Percentiles rank a stretch among this genome's conserved stretches.
phyloP scores from a whole-genome alignment of 2,888 invertebrate species.

The Drosophila barbarae region DNA sequence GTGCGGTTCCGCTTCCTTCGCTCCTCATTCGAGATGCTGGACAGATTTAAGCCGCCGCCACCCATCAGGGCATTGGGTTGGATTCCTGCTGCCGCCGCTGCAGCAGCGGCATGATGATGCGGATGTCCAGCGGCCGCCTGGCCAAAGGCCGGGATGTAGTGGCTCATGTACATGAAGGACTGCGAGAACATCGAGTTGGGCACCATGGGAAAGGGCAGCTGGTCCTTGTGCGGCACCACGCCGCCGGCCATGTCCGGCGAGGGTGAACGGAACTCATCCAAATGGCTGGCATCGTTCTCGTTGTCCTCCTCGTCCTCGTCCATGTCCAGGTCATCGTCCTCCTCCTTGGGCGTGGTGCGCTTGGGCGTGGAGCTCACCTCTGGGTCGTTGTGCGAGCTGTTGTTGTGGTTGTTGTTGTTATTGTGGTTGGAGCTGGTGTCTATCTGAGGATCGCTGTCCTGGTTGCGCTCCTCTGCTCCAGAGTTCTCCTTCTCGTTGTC shows the following conservation, averaged over 20 bases:
- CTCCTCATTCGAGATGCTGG: slow-evolving; percentile 88
- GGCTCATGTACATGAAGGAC: slow-evolving; percentile 95
- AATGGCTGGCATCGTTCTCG: slow-evolving; percentile 77
- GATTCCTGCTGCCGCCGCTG: slow-evolving; percentile 78
- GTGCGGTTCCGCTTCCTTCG: slow-evolving; percentile 97
- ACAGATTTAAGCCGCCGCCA: slow-evolving; percentile 83
- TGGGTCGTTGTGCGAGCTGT: slow-evolving; percentile 38
- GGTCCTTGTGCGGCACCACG: slow-evolving; percentile 78
- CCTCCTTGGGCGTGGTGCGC: slow-evolving; percentile 72
- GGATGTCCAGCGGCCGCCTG: slow-evolving; percentile 79
- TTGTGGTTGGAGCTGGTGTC: slow-evolving; percentile 18
- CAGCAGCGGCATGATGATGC: slow-evolving; percentile 79
- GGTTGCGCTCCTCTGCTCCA: slow-evolving; percentile 31
- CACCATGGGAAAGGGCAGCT: slow-evolving; percentile 90
- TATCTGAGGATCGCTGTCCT: slow-evolving; percentile 15
- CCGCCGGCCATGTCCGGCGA: slow-evolving; percentile 75
- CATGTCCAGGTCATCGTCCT: slow-evolving; percentile 79
- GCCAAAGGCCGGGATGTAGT: slow-evolving; percentile 87
- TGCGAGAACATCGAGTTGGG: slow-evolving; percentile 94
- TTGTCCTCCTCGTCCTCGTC: slow-evolving; percentile 79
- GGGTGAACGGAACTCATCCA: slow-evolving; percentile 79
- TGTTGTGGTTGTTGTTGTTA: slow-evolving; percentile 36
- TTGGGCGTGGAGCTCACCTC: slow-evolving; percentile 62
- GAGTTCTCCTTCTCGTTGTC: slow-evolving; percentile 56
- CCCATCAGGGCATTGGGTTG: slow-evolving; percentile 71